These are phyloP conservation scores for Tragopan temminckii DNA, from an alignment of 2,797 vertebrate species.

Conservation along the genomic window DNA sequence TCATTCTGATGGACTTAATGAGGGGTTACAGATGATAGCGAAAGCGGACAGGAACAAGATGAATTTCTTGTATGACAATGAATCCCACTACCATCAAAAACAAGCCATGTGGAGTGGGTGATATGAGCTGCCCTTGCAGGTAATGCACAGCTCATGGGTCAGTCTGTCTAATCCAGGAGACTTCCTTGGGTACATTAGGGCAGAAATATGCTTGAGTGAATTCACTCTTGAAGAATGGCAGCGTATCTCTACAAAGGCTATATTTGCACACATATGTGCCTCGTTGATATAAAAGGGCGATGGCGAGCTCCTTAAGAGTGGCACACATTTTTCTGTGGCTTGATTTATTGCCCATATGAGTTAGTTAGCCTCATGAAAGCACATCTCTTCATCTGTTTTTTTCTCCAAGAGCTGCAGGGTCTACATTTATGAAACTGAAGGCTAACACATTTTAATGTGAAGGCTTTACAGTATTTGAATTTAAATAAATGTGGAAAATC, in stretches of 20 bases:
- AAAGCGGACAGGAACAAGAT: not conserved
- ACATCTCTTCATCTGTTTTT: not conserved
- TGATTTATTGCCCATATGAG: not conserved
- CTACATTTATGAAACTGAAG: not conserved
- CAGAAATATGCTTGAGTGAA: not conserved
- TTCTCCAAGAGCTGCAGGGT: not conserved
- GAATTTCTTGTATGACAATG: fast-evolving
- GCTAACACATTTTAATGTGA: not conserved
- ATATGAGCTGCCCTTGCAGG: not conserved
- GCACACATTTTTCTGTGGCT: not conserved
- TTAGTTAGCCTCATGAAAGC: not conserved
- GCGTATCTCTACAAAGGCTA: not conserved
- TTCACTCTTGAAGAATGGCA: not conserved
- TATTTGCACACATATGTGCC: not conserved
- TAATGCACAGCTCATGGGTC: not conserved
- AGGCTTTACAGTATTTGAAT: not conserved
- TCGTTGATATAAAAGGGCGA: not conserved
- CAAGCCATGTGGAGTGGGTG: not conserved
- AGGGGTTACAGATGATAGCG: fast-evolving
- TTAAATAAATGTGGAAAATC: conserved; percentile 3
- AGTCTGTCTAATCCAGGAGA: not conserved
- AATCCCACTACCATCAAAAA: not conserved
- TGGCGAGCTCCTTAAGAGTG: fast-evolving
- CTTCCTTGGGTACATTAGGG: not conserved
- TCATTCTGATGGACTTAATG: not conserved